Evolutionary conservation across 2,113 vertebrate species (phyloP).

Genomic region (Cathartes aura): DNA sequence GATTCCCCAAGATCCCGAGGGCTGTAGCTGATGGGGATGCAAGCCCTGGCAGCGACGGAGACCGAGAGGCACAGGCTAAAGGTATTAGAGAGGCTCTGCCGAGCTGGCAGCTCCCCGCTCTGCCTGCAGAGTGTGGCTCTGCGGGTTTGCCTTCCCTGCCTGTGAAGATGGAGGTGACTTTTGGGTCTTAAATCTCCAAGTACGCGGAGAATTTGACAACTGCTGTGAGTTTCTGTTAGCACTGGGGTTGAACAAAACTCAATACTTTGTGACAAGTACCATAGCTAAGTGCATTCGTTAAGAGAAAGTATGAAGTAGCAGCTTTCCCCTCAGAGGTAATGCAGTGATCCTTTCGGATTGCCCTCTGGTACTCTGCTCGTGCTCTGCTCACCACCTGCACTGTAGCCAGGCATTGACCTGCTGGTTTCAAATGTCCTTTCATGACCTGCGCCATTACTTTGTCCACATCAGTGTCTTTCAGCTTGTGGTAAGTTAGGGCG

Average conservation of each 20-base stretch:
- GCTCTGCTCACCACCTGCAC: neutral
- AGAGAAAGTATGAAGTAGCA: neutral
- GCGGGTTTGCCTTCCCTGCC: neutral
- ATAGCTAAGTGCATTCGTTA: neutral
- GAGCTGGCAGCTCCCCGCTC: neutral
- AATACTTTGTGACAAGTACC: neutral
- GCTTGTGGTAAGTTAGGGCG: neutral
- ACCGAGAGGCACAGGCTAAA: neutral
- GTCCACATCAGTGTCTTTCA: neutral
- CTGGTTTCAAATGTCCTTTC: neutral
- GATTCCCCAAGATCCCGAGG: neutral
- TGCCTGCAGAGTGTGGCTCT: neutral
- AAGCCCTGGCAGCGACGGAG: neutral
- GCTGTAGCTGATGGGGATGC: neutral
- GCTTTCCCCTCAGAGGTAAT: neutral
- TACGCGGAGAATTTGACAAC: neutral
- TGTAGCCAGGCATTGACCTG: neutral
- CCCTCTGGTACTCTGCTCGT: too few relatives aligned
- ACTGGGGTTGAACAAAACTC: neutral
- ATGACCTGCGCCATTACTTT: neutral
- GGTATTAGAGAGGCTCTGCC: neutral
- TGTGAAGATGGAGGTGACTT: neutral
- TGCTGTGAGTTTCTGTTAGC: neutral
- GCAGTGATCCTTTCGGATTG: neutral
- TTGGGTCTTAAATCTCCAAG: neutral